Base-by-base conservation (phyloP, 2,113 vertebrate genomes). In the Nannospalax galili region DNA sequence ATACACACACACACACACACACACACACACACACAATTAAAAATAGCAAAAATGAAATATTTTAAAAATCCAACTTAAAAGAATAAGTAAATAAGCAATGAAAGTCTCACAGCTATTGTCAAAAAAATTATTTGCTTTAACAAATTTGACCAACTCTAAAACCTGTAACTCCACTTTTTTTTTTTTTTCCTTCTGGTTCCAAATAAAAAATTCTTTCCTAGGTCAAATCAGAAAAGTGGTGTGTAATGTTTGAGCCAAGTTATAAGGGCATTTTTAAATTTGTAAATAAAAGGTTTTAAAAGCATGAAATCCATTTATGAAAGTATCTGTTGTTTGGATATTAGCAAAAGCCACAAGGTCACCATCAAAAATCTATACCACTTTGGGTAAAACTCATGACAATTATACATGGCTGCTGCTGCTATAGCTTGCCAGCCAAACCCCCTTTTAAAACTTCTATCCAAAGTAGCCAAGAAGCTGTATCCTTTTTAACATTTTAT, bases 251-350 rank as follows among this genome's bases (percentile, higher is more conserved):
- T 95, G 58, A 93, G 26, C 17, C 74, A 94, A 74, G 28, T 70
- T 69, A 84, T 35, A 95, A 79, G 5, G 24, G 40, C 37, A 82
- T 79, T 95, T 95, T 64, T 42, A 58, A 81, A 5, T 15, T 90
- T 95, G 94, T 84, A 92, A 93, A 88, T 95, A 92, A 85, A 95
- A 95, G 73, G 87, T 81, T 94, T 94, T 94, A 87, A 91, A 95
- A 91, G 74, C 40, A 37, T 93, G 11, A 91, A 95, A 90, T 95
- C 79, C 56, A 90, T 45, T 95, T 85, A 88, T 74, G 24, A 42
- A 92, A 77, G 22, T 75, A 92, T 7, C 69, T 90, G 92, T 22
- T 85, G 1, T 86, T 91, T 90, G 87, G 30, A 91, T 92, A 92
- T 37, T 85, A 88, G 45, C 79, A 92, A 86, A 95, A 95, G 87